Base-by-base conservation (phyloP, 2,113 vertebrate genomes). In the Ictalurus punctatus region DNA sequence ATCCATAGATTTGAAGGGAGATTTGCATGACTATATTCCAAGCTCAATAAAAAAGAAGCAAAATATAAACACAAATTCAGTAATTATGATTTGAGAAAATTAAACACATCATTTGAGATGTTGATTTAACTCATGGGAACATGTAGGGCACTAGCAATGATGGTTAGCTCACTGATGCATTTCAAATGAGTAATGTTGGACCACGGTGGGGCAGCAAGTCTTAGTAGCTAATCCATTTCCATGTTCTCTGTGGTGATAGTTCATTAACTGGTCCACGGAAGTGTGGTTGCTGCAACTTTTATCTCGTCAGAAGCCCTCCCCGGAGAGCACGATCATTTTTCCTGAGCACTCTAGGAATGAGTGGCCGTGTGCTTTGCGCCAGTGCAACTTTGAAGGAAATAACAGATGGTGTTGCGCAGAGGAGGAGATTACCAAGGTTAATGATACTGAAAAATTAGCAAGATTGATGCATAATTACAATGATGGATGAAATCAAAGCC, bases 381-480 rank as follows among this genome's bases (percentile, higher is more conserved):
- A 92, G 92, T 87, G 86, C 90, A 94, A 92, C 91, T 93, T 93
- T 93, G 92, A 94, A 94, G 93, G 91, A 93, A 94, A 92, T 92
- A 93, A 91, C 95, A 96, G 95, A 95, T 96, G 95, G 93, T 87
- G 86, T 82, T 92, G 92, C 93, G 92, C 93, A 94, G 92, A 92
- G 90, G 89, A 93, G 92, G 91, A 92, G 91, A 93, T 90, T 94
- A 94, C 91, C 95, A 95, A 95, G 95, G 94, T 96, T 96, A 96
- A 95, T 96, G 95, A 95, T 94, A 93, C 94, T 95, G 93, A 95
- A 92, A 91, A 94, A 95, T 94, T 94, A 95, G 93, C 90, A 80
- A 93, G 94, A 96, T 94, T 95, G 94, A 95, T 94, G 92, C 92
- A 91, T 94, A 95, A 94, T 95, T 95, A 95, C 92, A 91, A 91